Conservation (phyloP, 2,113 vertebrate species). For the Anolis carolinensis region DNA sequence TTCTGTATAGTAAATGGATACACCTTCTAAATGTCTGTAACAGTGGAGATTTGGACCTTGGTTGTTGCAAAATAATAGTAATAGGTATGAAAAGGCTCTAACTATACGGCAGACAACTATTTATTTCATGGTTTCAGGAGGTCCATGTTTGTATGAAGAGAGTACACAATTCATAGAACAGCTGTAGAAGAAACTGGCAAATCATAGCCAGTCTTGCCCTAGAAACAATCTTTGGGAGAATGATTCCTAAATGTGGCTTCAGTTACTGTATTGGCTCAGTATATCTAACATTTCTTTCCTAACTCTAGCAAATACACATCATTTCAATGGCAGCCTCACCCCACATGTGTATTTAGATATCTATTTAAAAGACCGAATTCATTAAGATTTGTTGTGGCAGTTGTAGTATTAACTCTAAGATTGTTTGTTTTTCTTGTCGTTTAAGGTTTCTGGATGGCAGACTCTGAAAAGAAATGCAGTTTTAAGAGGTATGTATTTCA, state of each 20-base stretch:
- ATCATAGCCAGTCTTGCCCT: neutral
- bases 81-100: neutral
- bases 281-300: neutral
- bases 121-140: neutral
- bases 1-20: neutral
- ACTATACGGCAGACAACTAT: neutral
- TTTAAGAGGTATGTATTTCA: conserved; percentile 70
- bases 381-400: conserved; percentile 1
- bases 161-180: neutral
- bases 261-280: neutral
- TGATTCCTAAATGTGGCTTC: neutral
- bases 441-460: conserved; percentile 75
- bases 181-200: neutral
- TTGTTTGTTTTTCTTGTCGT: conserved; percentile 58
- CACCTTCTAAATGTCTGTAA: neutral
- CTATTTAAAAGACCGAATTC: neutral
- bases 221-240: neutral
- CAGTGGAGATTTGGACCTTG: neutral
- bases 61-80: neutral
- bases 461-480: conserved; percentile 71
- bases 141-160: neutral
- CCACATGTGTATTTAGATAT: neutral
- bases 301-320: neutral
- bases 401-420: conserved; percentile 56
- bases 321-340: neutral